A percentile compares a stretch with the other conserved stretches of the same genome.
These are phyloP conservation scores for Perca schrenkii DNA, from an alignment of 2,113 vertebrate species.

Conservation along the genomic window DNA sequence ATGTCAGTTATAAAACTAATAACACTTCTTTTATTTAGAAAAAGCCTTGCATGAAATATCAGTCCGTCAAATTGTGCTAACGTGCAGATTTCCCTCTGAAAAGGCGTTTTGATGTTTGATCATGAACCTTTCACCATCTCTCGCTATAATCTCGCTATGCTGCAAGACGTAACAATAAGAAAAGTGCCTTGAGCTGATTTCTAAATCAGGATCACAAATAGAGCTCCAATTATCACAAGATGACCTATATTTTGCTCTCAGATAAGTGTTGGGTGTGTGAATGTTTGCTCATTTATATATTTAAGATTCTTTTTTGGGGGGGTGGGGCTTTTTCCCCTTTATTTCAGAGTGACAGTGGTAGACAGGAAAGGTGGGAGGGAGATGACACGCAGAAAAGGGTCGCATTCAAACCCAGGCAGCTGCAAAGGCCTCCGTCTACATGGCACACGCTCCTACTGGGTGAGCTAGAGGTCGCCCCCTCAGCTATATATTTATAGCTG, in stretches of 20 bases:
- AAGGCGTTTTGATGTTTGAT: background rate
- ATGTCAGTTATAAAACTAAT: background rate
- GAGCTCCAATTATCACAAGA: conserved; percentile 55
- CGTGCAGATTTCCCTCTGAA: background rate
- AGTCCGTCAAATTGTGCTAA: background rate
- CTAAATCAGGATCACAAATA: conserved; percentile 41
- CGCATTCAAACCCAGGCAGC: too few relatives aligned
- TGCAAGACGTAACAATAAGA: background rate
- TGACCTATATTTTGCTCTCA: conserved; percentile 63
- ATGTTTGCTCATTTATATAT: conserved; percentile 6
- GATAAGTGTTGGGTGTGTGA: conserved; percentile 7
- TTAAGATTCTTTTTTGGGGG: too few relatives aligned
- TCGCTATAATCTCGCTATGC: background rate
- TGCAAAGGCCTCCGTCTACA: too few relatives aligned
- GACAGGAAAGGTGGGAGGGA: too few relatives aligned
- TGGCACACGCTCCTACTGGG: too few relatives aligned
- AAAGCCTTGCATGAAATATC: background rate
- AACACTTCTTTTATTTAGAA: background rate
- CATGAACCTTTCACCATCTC: background rate
- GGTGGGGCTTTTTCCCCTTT: too few relatives aligned
- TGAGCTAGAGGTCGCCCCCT: background rate
- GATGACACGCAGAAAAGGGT: too few relatives aligned
- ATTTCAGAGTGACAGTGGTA: too few relatives aligned
- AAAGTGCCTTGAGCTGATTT: conserved; percentile 34
- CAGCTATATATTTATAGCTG: conserved; percentile 24